These are phyloP conservation scores for Dicentrarchus labrax DNA, from an alignment of 2,113 vertebrate genomes.

Conservation along the genomic window DNA sequence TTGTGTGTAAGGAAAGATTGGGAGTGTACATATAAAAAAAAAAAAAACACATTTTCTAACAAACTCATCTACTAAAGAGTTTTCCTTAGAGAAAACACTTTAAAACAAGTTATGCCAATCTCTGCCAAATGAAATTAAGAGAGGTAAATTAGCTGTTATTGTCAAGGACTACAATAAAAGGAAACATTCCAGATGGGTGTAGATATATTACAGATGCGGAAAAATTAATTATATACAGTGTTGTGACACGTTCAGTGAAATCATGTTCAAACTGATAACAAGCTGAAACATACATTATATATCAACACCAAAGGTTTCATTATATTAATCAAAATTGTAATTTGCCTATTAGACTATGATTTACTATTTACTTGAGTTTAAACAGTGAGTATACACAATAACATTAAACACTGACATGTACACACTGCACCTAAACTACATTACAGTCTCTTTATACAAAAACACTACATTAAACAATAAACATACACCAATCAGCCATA, in stretches of 20 bases:
- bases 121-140: slow-evolving; percentile 49
- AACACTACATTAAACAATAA: neutral
- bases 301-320: neutral
- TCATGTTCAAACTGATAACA: slow-evolving; percentile 16
- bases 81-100: slow-evolving; percentile 41
- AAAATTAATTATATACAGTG: slow-evolving; percentile 22
- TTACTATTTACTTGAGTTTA: too few relatives aligned
- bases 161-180: slow-evolving; percentile 28
- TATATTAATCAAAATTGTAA: neutral
- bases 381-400: neutral
- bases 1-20: neutral
- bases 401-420: neutral
- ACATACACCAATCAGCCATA: too few relatives aligned
- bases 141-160: slow-evolving; percentile 41
- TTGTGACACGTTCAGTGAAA: slow-evolving; percentile 20
- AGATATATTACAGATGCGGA: slow-evolving; percentile 25
- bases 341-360: too few relatives aligned
- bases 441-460: neutral
- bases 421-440: neutral
- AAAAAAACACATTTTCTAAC: neutral
- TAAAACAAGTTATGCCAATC: slow-evolving; percentile 24
- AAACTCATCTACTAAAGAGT: slow-evolving; percentile 2
- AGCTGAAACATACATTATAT: neutral
- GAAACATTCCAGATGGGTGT: slow-evolving; percentile 46
- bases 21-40: neutral